Conservation (phyloP, 2,113 vertebrate genomes). For the Sardina pilchardus region DNA sequence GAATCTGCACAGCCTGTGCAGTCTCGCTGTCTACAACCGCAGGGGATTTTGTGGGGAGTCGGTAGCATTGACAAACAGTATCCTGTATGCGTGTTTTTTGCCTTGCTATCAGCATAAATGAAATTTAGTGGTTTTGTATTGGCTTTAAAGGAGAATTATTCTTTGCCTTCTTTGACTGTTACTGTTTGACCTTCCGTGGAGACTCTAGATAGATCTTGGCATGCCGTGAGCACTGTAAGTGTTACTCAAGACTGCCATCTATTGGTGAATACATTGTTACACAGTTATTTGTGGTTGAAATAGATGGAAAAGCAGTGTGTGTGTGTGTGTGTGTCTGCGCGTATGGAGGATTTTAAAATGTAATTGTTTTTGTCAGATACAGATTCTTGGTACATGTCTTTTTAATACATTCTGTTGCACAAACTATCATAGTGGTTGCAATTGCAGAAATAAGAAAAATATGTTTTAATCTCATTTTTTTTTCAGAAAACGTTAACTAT, state of each 20-base stretch:
- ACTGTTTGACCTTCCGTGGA: not conserved
- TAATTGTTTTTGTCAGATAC: not conserved
- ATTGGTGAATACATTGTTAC: slow-evolving; percentile 11
- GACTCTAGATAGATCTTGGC: not conserved
- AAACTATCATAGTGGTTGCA: not conserved
- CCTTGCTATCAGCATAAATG: not conserved
- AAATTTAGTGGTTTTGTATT: not conserved
- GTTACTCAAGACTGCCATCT: slow-evolving; percentile 32
- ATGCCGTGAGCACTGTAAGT: not conserved
- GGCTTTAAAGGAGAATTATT: not conserved
- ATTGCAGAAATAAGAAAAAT: not conserved
- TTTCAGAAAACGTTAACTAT: not conserved
- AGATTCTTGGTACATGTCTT: not conserved
- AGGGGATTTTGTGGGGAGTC: not conserved
- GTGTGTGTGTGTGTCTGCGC: not conserved
- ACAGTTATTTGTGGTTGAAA: not conserved
- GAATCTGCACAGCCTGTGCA: not conserved
- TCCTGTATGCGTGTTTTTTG: not conserved
- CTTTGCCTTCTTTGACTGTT: not conserved
- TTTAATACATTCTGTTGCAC: not conserved
- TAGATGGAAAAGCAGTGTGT: not conserved
- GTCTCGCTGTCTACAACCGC: not conserved
- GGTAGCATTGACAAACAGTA: not conserved
- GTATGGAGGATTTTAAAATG: too few relatives aligned
- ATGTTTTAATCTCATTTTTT: not conserved